Conservation (phyloP, 2,888 invertebrate species). For the Drosophila birchii region DNA sequence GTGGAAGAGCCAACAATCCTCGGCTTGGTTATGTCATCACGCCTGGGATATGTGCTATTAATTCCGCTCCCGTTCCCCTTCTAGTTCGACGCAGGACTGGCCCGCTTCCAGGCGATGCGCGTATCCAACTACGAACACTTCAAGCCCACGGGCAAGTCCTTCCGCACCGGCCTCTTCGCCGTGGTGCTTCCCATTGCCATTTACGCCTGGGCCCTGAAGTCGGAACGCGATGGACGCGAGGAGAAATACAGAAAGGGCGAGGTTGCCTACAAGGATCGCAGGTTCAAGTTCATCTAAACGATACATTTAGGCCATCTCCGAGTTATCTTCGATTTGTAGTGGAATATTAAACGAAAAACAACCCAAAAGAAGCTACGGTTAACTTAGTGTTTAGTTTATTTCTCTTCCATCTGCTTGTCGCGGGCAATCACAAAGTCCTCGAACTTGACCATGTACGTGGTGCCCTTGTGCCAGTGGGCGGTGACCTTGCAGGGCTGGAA, state of each 20-base stretch:
- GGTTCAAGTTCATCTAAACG: conserved; percentile 88
- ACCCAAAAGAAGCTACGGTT: conserved; percentile 18
- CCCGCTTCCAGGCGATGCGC: conserved; percentile 90
- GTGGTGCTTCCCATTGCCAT: conserved; percentile 87
- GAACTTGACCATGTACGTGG: conserved; percentile 99
- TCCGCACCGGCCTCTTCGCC: conserved; percentile 85
- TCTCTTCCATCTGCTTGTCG: conserved; percentile 96
- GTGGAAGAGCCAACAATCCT: conserved; percentile 31
- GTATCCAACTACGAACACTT: conserved; percentile 88
- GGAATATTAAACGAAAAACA: conserved; percentile 52
- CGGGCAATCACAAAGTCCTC: conserved; percentile 95
- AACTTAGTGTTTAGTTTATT: conserved; percentile 85
- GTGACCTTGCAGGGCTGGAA: conserved; percentile 98
- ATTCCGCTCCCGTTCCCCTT: conserved; percentile 80
- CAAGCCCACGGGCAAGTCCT: conserved; percentile 87
- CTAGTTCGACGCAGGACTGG: conserved; percentile 93
- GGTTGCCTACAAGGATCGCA: conserved; percentile 90
- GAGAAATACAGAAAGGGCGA: conserved; percentile 88
- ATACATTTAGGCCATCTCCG: conserved; percentile 19
- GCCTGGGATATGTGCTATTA: conserved; percentile 11
- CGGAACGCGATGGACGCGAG: conserved; percentile 86
- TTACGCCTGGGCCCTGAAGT: conserved; percentile 86
- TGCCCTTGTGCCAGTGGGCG: conserved; percentile 99
- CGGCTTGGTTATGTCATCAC: conserved; percentile 83
- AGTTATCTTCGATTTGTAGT: conserved; percentile 44